Conservation (phyloP, 2,888 invertebrate genomes). For the Antheraea yamamai region DNA sequence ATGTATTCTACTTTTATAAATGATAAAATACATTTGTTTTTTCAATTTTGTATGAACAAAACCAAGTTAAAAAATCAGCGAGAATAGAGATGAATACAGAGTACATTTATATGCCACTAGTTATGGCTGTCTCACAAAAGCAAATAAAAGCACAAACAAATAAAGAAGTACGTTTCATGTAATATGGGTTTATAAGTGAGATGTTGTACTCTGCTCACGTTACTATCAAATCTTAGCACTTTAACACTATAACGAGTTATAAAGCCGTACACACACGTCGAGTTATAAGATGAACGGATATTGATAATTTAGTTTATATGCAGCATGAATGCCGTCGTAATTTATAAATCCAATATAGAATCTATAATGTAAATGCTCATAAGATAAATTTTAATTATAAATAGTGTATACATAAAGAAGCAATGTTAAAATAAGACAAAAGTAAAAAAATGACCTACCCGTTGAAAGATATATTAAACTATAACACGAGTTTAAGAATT, state of each 20-base stretch:
- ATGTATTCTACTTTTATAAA: too few relatives aligned
- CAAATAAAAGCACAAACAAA: neutral
- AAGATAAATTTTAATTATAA: neutral
- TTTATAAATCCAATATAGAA: neutral
- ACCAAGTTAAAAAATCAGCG: too few relatives aligned
- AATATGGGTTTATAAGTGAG: neutral
- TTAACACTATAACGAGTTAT: neutral
- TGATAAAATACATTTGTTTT: too few relatives aligned
- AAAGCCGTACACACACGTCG: neutral
- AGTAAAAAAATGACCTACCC: neutral
- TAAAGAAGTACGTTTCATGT: neutral
- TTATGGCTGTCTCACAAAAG: neutral
- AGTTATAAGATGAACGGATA: neutral
- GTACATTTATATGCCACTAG: neutral
- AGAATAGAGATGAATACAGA: too few relatives aligned
- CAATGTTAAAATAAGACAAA: neutral
- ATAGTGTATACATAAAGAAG: neutral
- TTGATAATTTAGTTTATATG: slow-evolving; percentile 2
- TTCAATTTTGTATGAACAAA: too few relatives aligned
- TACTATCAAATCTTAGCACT: neutral
- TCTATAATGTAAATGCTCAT: neutral
- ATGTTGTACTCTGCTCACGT: neutral
- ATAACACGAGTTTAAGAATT: neutral
- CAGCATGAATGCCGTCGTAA: neutral
- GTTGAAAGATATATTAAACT: neutral